Evolutionary conservation across 2,113 vertebrate species (phyloP), one percentile per base, ranked within the genome.

Genomic region (Narcine bancroftii): DNA sequence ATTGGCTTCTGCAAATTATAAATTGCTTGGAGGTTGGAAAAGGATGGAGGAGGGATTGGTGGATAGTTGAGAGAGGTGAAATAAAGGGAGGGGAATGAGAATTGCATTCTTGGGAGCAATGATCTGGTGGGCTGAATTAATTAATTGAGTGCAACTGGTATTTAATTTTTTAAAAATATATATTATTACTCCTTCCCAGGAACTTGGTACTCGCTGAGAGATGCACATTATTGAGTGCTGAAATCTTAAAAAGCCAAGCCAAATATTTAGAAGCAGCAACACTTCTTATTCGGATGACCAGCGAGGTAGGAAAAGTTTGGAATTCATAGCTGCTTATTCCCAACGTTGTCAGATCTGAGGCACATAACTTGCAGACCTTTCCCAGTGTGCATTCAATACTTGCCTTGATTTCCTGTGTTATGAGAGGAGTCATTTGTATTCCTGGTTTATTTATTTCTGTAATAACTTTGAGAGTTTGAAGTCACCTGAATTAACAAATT

Each of bases 191-290:
- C 93, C 93, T n/a, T 72, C 92, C 93, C 36, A 99, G 98, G 95
- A 99, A 98, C 95, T 98, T 98, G 97, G 94, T 97, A 92, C 95
- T 99, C 93, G 99, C 99, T 89, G 99, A 99, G 95, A 97, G 99
- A 94, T 99, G 98, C 94, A 97, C 98, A 92, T 94, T 99, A 79
- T 96, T 99, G 93, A 99, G 98, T 94, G 96, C 98, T 92, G 99
- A 99, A 94, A 97, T 99, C 79, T 96, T 99, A 92, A 99, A 99
- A 96, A 99, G 98, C 95, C 98, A 99, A 94, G 95, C 94, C 92
- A 99, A 99, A 94, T 99, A 98, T 87, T 99, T 98, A 1, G 99
- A 99, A 21, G 98, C 98, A 92, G 99, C 99, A 73, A 95, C 98
- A 92, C 97, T 99, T 53, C 96, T 99, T 92, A 99, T 99, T 93